Evolutionary conservation across 2,113 vertebrate species (phyloP).

Genomic region (Sylvia atricapilla): DNA sequence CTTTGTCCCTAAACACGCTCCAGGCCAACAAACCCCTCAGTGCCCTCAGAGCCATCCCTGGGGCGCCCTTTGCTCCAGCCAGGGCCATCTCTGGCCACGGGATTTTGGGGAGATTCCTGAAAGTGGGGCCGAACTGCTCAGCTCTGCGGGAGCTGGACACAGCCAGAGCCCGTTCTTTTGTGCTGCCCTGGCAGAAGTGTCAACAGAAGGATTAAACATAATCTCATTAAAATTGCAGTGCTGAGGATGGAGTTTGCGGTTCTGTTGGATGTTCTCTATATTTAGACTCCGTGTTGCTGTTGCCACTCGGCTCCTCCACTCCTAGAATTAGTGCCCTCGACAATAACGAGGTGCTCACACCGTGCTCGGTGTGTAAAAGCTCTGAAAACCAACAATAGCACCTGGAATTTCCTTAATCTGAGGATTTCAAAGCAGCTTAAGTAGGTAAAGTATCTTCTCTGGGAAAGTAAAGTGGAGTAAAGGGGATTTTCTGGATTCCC

Average conservation of each 20-base stretch:
- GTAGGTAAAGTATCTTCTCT: not conserved
- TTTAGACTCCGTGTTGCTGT: not conserved
- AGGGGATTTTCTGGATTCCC: not conserved
- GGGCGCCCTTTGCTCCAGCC: not conserved
- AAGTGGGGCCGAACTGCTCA: not conserved
- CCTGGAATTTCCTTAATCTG: not conserved
- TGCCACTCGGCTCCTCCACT: not conserved
- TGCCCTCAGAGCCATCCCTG: not conserved
- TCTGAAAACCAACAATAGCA: not conserved
- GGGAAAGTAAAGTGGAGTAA: not conserved
- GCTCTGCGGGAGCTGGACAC: not conserved
- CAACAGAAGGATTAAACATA: not conserved
- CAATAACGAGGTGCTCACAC: not conserved
- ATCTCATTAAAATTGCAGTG: slow-evolving; percentile 24
- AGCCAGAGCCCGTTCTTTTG: not conserved
- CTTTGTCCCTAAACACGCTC: not conserved
- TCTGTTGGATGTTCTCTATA: not conserved
- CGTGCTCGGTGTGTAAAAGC: not conserved
- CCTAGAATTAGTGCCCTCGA: not conserved
- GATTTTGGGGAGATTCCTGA: not conserved
- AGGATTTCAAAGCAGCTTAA: not conserved
- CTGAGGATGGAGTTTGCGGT: not conserved
- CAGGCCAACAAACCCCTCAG: not conserved
- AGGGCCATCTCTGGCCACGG: not conserved
- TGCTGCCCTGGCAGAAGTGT: not conserved